Percentiles rank a stretch among this genome's conserved stretches.
Conservation (phyloP, 2,113 vertebrate species). For the Vanacampus margaritifer region DNA sequence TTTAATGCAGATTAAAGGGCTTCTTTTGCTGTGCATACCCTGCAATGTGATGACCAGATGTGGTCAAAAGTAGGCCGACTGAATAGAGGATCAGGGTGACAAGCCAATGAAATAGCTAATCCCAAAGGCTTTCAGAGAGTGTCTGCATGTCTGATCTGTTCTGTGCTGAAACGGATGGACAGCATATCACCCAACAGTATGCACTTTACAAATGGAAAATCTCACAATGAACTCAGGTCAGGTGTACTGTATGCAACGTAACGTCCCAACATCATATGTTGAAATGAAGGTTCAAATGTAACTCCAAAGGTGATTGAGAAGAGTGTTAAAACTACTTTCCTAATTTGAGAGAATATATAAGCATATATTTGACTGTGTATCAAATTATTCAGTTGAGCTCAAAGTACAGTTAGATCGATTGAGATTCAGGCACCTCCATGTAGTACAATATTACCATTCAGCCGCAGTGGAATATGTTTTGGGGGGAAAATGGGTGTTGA, state of each 20-base stretch:
- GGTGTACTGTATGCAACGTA: background rate
- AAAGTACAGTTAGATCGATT: background rate
- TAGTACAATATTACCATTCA: background rate
- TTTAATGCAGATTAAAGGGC: constrained; percentile 3
- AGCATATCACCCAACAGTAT: constrained; percentile 8
- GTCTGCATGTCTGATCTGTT: constrained; percentile 24
- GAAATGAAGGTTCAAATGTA: background rate
- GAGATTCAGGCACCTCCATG: background rate
- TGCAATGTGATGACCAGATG: constrained; percentile 33
- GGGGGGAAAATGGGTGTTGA: background rate
- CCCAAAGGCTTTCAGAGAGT: constrained; percentile 33
- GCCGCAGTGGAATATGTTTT: background rate
- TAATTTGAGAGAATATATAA: background rate
- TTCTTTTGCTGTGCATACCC: background rate
- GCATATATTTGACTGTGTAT: background rate
- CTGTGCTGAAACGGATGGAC: constrained; percentile 8
- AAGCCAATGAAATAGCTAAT: constrained; percentile 43
- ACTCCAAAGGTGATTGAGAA: background rate
- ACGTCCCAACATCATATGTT: background rate
- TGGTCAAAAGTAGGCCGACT: constrained; percentile 32
- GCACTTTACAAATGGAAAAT: background rate
- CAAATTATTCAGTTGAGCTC: background rate
- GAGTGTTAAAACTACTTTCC: background rate
- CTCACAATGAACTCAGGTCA: background rate
- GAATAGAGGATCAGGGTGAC: constrained; percentile 29